A percentile compares a stretch with the other conserved stretches of the same genome.
These are phyloP conservation scores for Apistogramma diplotaenia DNA, from an alignment of 2,113 vertebrate genomes.

Conservation along the genomic window DNA sequence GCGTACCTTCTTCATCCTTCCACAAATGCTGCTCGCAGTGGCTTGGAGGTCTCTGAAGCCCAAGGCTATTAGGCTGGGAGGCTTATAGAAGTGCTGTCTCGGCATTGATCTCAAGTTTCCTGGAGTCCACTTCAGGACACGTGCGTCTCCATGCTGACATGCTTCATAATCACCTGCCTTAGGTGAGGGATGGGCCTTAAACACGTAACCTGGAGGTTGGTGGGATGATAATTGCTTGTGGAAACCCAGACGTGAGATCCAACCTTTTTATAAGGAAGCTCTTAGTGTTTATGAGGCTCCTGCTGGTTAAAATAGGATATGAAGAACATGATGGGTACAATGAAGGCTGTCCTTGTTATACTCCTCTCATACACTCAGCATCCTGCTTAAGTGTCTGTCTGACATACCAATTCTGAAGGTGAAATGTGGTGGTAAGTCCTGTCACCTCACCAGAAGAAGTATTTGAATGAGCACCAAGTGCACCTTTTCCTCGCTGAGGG, in stretches of 20 bases:
- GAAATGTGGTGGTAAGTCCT: not conserved
- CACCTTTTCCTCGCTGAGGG: not conserved
- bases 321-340: not conserved
- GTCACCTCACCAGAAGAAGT: not conserved
- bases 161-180: slow-evolving; percentile 25
- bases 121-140: slow-evolving; percentile 31
- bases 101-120: slow-evolving; percentile 36
- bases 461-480: slow-evolving; percentile 2
- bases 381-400: not conserved
- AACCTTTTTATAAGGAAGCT: not conserved
- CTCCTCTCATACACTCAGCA: not conserved
- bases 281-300: not conserved
- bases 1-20: not conserved
- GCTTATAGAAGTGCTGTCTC: slow-evolving; percentile 50
- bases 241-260: not conserved
- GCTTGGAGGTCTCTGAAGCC: slow-evolving; percentile 30
- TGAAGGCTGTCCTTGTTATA: not conserved
- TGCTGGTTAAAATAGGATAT: not conserved
- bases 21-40: not conserved
- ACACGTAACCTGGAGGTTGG: not conserved
- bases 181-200: slow-evolving; percentile 3
- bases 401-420: not conserved
- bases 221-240: not conserved
- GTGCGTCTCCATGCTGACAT: slow-evolving; percentile 3
- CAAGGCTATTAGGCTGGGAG: slow-evolving; percentile 30